phyloP scores from a whole-genome alignment of 2,888 invertebrate genomes.

The Eupithecia centaureata region DNA sequence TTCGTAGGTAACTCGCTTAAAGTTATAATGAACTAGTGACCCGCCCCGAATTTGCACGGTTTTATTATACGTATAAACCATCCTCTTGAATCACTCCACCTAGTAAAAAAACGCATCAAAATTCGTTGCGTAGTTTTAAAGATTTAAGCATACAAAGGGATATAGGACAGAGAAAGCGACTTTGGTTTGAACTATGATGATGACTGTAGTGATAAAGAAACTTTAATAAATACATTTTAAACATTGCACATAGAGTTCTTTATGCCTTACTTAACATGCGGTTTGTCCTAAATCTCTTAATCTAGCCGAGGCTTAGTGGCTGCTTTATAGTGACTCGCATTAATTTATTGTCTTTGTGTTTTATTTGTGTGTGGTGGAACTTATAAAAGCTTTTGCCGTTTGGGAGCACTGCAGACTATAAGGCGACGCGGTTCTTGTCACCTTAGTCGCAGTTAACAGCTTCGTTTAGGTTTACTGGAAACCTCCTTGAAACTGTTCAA shows the following conservation, averaged over 20 bases:
- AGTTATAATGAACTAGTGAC: too few species aligned
- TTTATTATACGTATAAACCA: too few species aligned
- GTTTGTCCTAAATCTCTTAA: slow-evolving; percentile 62
- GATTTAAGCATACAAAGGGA: too few species aligned
- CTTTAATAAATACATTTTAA: slow-evolving; percentile 50
- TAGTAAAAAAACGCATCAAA: too few species aligned
- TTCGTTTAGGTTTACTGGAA: slow-evolving; percentile 17
- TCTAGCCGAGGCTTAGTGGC: slow-evolving; percentile 64
- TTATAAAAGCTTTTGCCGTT: slow-evolving; percentile 59
- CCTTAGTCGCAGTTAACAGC: slow-evolving; percentile 25
- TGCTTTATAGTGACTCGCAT: slow-evolving; percentile 60
- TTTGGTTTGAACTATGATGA: too few species aligned
- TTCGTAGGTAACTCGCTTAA: too few species aligned
- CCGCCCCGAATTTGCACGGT: too few species aligned
- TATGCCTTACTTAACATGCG: slow-evolving; percentile 63
- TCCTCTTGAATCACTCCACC: too few species aligned
- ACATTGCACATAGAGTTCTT: slow-evolving; percentile 53
- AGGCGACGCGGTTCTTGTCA: slow-evolving; percentile 31
- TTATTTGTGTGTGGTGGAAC: slow-evolving; percentile 59
- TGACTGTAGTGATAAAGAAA: slow-evolving; percentile 12
- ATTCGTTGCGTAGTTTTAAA: too few species aligned
- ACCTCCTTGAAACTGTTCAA: slow-evolving; percentile 15
- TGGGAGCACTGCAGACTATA: slow-evolving; percentile 44
- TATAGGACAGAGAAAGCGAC: too few species aligned
- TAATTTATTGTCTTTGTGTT: slow-evolving; percentile 73